Percentiles rank a stretch among this genome's conserved stretches.
phyloP scores from a whole-genome alignment of 2,113 vertebrate genomes.

The Spilogale gracilis region DNA sequence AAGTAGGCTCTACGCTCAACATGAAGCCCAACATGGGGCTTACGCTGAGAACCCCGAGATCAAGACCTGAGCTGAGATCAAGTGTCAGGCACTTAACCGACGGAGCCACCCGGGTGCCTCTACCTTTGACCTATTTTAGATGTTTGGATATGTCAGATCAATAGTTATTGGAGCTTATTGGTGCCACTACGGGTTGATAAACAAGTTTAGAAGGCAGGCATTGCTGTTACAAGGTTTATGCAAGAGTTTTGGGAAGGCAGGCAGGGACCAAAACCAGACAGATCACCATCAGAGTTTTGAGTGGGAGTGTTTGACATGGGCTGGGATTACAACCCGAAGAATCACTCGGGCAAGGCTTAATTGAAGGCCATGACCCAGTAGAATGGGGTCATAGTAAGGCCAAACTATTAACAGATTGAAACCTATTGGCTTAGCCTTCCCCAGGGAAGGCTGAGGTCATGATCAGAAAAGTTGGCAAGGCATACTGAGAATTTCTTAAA shows the following conservation, averaged over 20 bases:
- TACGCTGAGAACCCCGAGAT: not conserved
- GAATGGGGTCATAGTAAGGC: not conserved
- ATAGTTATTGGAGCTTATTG: not conserved
- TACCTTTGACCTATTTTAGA: not conserved
- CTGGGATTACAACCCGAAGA: not conserved
- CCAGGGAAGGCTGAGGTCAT: not conserved
- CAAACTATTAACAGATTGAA: constrained; percentile 1
- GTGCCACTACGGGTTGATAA: not conserved
- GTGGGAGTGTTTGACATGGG: not conserved
- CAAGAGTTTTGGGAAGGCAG: not conserved
- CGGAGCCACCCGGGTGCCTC: not conserved
- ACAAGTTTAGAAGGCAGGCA: not conserved
- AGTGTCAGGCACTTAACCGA: not conserved
- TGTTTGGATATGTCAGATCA: not conserved
- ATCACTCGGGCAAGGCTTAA: not conserved
- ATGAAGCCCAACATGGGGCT: not conserved
- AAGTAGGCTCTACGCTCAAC: not conserved
- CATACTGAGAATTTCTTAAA: not conserved
- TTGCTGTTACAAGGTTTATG: not conserved
- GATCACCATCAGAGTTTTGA: not conserved
- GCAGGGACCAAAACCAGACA: not conserved
- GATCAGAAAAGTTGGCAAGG: not conserved
- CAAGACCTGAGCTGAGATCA: not conserved
- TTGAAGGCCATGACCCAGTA: not conserved
- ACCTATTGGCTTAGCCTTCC: not conserved